Evolutionary conservation across 2,113 vertebrate genomes (phyloP).

Genomic region (Semnornis frantzii): DNA sequence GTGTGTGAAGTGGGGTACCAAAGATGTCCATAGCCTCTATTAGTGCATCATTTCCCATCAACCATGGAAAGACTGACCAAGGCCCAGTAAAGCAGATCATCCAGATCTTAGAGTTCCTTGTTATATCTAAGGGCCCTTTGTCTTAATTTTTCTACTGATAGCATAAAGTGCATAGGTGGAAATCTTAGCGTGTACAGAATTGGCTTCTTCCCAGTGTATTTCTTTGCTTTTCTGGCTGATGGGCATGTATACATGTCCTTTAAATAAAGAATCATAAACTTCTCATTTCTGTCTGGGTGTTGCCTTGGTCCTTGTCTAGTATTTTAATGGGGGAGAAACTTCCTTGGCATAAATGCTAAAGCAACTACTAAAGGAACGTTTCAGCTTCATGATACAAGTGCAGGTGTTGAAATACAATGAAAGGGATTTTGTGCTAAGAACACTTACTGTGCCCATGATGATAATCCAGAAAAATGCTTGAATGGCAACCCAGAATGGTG

Average conservation of each 20-base stretch:
- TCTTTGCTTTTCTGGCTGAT: not conserved
- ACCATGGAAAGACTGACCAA: not conserved
- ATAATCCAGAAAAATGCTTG: not conserved
- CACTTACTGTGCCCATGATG: not conserved
- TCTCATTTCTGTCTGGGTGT: not conserved
- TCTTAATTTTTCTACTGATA: not conserved
- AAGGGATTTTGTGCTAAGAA: not conserved
- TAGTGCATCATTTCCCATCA: rapidly evolving
- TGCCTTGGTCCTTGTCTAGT: not conserved
- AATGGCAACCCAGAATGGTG: not conserved
- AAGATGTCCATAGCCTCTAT: not conserved
- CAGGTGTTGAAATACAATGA: not conserved
- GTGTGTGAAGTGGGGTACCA: not conserved
- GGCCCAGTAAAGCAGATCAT: not conserved
- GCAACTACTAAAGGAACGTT: not conserved
- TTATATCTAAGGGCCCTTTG: not conserved
- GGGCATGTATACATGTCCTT: not conserved
- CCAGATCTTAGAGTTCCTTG: not conserved
- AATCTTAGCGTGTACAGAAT: not conserved
- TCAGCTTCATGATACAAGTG: not conserved
- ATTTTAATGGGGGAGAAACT: not conserved
- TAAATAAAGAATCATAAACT: not conserved
- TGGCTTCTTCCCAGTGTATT: not conserved
- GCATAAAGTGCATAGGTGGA: not conserved
- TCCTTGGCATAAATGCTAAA: not conserved